Conservation (phyloP, 2,113 vertebrate genomes). For the Pteronura brasiliensis region DNA sequence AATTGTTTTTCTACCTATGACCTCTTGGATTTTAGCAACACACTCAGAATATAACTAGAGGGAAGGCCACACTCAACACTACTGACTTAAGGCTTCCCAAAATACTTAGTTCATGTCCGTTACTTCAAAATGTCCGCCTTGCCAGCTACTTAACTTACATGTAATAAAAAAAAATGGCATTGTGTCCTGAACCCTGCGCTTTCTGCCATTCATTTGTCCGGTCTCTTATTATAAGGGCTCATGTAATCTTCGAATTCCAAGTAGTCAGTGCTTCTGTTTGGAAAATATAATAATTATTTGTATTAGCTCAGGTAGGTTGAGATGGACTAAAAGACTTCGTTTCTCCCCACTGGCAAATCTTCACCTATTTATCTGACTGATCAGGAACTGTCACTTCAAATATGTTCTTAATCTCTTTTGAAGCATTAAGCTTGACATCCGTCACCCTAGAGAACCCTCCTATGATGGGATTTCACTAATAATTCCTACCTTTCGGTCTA, state of each 20-base stretch:
- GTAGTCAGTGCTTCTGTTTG: not conserved
- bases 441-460: not conserved
- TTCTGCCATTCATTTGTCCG: not conserved
- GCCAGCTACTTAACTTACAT: not conserved
- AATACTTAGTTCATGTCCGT: not conserved
- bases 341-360: not conserved
- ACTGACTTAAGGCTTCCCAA: not conserved
- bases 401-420: slow-evolving; percentile 35
- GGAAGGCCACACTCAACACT: not conserved
- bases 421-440: not conserved
- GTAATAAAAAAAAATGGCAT: not conserved
- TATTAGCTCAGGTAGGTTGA: not conserved
- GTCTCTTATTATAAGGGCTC: not conserved
- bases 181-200: not conserved
- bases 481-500: not conserved
- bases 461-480: not conserved
- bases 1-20: not conserved
- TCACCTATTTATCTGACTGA: slow-evolving; percentile 5
- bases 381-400: slow-evolving; percentile 36
- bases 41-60: not conserved
- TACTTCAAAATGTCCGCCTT: not conserved
- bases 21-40: not conserved
- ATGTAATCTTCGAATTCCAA: not conserved
- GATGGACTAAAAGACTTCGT: not conserved
- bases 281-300: slow-evolving; percentile 30